phyloP scores from a whole-genome alignment of 2,113 vertebrate species.

The Melanerpes formicivorus region DNA sequence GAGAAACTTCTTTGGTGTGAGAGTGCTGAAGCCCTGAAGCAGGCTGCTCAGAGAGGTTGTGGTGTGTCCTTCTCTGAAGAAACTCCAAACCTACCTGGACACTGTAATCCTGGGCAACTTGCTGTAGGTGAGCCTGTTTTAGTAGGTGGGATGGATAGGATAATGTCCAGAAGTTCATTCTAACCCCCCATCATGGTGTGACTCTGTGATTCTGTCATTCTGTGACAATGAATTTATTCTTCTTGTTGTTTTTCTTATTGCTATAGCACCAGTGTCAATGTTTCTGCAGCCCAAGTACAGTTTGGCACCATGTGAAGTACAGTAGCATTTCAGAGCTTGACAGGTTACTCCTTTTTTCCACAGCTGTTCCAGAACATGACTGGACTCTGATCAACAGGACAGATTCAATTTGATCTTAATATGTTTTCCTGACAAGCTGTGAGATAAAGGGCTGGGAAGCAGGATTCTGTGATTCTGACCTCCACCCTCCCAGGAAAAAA shows the following conservation, averaged over 20 bases:
- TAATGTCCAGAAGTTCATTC: too few relatives aligned
- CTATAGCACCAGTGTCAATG: not conserved
- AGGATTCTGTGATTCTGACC: not conserved
- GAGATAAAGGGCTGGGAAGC: not conserved
- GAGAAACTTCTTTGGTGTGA: too few relatives aligned
- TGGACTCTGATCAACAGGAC: not conserved
- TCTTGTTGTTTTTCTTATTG: not conserved
- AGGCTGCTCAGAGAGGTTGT: too few relatives aligned
- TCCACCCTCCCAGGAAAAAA: not conserved
- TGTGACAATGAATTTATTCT: not conserved
- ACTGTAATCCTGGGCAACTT: too few relatives aligned
- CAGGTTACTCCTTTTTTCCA: conserved; percentile 20
- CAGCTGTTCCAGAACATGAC: not conserved
- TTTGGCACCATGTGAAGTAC: not conserved
- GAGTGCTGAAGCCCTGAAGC: too few relatives aligned
- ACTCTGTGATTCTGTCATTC: fast-evolving
- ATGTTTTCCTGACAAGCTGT: not conserved
- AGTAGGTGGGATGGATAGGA: too few relatives aligned
- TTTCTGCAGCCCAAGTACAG: not conserved
- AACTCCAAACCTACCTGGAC: too few relatives aligned
- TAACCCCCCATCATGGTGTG: not conserved
- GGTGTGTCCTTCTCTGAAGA: too few relatives aligned
- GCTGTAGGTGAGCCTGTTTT: too few relatives aligned
- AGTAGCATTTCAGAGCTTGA: not conserved
- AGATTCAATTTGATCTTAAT: not conserved